Percentiles rank a stretch among this genome's conserved stretches.
These are phyloP conservation scores for Acinonyx jubatus DNA, from an alignment of 2,113 vertebrate species.

Conservation along the genomic window DNA sequence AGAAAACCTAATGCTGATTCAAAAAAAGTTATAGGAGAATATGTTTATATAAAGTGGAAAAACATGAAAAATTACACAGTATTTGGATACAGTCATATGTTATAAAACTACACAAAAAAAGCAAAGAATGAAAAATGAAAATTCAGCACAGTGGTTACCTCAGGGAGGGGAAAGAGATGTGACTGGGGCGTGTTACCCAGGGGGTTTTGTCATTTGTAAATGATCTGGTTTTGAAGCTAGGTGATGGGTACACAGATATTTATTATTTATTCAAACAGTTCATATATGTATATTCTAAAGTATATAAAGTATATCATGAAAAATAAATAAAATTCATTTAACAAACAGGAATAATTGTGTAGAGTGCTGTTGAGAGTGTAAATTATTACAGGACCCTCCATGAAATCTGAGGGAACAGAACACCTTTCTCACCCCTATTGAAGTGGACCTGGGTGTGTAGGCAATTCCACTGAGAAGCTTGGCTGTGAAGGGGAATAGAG, in stretches of 20 bases:
- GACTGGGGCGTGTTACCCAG: background rate
- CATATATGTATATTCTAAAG: constrained; percentile 25
- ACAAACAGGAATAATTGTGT: background rate
- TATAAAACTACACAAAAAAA: constrained; percentile 34
- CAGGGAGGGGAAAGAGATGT: constrained; percentile 9
- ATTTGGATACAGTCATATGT: constrained; percentile 13
- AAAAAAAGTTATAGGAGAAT: constrained; percentile 32
- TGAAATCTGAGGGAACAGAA: constrained; percentile 12
- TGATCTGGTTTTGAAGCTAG: constrained; percentile 18
- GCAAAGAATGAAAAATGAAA: constrained; percentile 36
- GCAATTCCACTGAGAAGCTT: background rate
- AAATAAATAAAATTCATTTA: constrained; percentile 36
- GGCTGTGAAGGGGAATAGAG: background rate
- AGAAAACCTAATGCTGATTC: constrained; percentile 45
- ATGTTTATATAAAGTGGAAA: constrained; percentile 49
- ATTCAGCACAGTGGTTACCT: background rate
- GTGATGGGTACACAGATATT: background rate
- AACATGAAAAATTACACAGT: constrained; percentile 44
- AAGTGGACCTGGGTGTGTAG: background rate
- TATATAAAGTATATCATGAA: background rate
- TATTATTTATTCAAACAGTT: constrained; percentile 39
- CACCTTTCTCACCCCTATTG: background rate
- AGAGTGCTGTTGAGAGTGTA: background rate
- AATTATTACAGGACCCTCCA: background rate
- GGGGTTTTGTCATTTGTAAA: background rate